phyloP scores from a whole-genome alignment of 2,797 vertebrate species.

The Glyptemys insculpta region DNA sequence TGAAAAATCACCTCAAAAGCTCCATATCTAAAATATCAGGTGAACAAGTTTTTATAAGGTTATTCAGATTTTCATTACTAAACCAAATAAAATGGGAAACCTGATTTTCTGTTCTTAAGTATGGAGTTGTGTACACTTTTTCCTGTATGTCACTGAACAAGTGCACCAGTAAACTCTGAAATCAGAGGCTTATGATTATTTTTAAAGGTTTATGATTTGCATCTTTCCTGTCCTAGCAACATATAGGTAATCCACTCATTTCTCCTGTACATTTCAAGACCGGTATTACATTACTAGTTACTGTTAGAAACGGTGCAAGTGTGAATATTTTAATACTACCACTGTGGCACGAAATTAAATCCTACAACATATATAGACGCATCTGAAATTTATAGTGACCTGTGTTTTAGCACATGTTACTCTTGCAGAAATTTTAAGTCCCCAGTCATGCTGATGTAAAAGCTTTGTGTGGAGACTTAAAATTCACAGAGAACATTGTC shows the following conservation, averaged over 20 bases:
- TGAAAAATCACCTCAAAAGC: conserved; percentile 1
- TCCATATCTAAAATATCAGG: background rate
- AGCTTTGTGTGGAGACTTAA: background rate
- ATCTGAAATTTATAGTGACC: background rate
- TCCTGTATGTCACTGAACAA: background rate
- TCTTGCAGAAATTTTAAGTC: background rate
- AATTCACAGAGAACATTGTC: background rate
- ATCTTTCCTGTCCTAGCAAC: background rate
- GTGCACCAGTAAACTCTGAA: background rate
- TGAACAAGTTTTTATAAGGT: background rate
- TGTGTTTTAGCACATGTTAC: background rate
- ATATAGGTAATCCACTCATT: background rate
- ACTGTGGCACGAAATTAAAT: background rate
- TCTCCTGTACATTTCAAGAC: background rate
- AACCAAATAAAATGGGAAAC: background rate
- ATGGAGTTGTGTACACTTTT: background rate
- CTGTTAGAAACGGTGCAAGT: background rate
- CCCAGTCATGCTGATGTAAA: background rate
- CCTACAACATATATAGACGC: background rate
- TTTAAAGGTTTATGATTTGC: background rate
- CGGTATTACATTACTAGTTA: background rate
- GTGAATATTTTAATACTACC: background rate
- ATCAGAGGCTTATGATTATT: background rate
- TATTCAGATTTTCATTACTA: background rate
- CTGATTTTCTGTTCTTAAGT: background rate